Evolutionary conservation across 1,140 invertebrate genomes (phyloP).

Genomic region (Goniozus legneri): DNA sequence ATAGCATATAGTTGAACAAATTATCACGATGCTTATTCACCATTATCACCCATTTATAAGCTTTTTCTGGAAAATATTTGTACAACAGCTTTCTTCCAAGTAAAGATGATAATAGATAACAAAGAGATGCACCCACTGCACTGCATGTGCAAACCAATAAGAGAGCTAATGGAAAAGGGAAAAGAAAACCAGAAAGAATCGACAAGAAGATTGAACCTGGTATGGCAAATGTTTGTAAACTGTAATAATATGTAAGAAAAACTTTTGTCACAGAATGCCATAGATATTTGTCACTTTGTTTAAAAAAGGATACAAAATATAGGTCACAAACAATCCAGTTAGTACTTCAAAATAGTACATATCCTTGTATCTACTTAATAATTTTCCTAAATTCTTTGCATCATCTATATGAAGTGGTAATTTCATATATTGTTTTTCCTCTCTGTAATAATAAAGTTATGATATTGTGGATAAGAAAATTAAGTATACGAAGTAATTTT

Average conservation of each 20-base stretch:
- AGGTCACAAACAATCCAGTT: constrained; percentile 83
- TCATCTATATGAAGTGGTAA: constrained; percentile 93
- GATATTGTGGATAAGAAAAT: neutral
- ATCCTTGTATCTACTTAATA: constrained; percentile 91
- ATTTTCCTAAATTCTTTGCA: constrained; percentile 89
- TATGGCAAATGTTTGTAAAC: constrained; percentile 98
- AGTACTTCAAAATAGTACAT: constrained; percentile 92
- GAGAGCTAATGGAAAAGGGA: constrained; percentile 88
- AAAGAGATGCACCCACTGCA: constrained; percentile 91
- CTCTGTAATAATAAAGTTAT: constrained; percentile 62
- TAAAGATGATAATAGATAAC: constrained; percentile 89
- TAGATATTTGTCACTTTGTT: constrained; percentile 6
- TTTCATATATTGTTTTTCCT: constrained; percentile 86
- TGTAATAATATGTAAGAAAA: constrained; percentile 51
- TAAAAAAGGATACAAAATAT: constrained; percentile 96
- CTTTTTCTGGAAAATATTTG: constrained; percentile 86
- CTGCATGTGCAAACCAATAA: constrained; percentile 93
- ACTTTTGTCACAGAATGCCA: neutral
- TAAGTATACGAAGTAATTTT: neutral
- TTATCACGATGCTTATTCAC: constrained; percentile 82
- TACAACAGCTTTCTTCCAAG: constrained; percentile 81
- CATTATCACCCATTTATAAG: constrained; percentile 78
- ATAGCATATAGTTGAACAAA: constrained; percentile 95
- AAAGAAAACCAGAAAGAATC: constrained; percentile 95
- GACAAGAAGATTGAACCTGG: constrained; percentile 98